phyloP scores from a whole-genome alignment of 2,797 vertebrate genomes.

The Arctocebus calabarensis region DNA sequence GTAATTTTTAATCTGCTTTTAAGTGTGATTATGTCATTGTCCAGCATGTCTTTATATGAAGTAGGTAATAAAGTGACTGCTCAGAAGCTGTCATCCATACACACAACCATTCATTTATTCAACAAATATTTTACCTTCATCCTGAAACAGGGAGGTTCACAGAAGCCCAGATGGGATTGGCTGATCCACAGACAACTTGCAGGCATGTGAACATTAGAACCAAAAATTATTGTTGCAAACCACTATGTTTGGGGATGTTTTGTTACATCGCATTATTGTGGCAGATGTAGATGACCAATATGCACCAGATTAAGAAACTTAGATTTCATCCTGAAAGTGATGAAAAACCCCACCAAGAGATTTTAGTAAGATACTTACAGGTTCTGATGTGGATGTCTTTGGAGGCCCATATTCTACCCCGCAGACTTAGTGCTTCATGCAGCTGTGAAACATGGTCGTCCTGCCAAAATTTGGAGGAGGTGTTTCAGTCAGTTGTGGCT shows the following conservation, averaged over 20 bases:
- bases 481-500: fast-evolving
- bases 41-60: neutral
- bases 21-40: neutral
- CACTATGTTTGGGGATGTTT: neutral
- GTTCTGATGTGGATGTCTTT: fast-evolving
- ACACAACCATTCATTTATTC: neutral
- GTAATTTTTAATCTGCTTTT: neutral
- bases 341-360: neutral
- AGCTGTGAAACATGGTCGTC: neutral
- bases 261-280: too few relatives aligned
- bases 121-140: neutral
- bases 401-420: fast-evolving
- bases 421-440: fast-evolving
- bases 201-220: too few relatives aligned
- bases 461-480: neutral
- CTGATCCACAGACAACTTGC: neutral
- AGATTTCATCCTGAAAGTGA: neutral
- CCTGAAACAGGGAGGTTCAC: neutral
- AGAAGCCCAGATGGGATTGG: neutral
- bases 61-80: neutral
- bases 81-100: neutral
- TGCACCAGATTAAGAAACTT: neutral
- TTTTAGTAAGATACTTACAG: fast-evolving
- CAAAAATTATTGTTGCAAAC: neutral
- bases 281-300: neutral